These are phyloP conservation scores for Gobio gobio DNA, from an alignment of 2,113 vertebrate genomes.

Conservation along the genomic window DNA sequence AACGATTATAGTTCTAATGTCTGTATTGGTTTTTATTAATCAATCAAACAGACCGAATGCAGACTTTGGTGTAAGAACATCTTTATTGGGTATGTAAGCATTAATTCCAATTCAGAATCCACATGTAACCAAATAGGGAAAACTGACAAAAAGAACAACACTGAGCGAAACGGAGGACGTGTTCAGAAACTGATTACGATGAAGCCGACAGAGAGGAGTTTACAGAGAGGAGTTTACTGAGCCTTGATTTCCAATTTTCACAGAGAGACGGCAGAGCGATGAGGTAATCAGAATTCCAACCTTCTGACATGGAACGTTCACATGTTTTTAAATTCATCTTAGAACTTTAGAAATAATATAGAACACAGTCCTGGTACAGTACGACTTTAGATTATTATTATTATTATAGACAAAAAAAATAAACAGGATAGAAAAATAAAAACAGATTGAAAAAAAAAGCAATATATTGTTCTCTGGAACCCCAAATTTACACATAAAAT, in stretches of 20 bases:
- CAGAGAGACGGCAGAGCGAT: slow-evolving; percentile 65
- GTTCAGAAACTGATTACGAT: slow-evolving; percentile 46
- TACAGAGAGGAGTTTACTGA: slow-evolving; percentile 2
- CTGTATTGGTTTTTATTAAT: background rate
- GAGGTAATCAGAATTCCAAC: slow-evolving; percentile 77
- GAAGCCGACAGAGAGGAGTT: slow-evolving; percentile 53
- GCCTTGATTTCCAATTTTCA: slow-evolving; percentile 33
- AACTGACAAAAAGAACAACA: slow-evolving; percentile 63
- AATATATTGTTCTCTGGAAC: slow-evolving; percentile 79
- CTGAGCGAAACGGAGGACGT: slow-evolving; percentile 33
- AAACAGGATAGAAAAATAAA: slow-evolving; percentile 65
- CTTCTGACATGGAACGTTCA: slow-evolving; percentile 73
- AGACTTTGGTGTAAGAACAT: slow-evolving; percentile 42
- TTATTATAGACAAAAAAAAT: slow-evolving; percentile 68
- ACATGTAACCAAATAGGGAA: slow-evolving; percentile 78
- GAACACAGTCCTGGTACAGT: slow-evolving; percentile 76
- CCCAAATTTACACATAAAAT: slow-evolving; percentile 80
- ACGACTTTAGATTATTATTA: slow-evolving; percentile 73
- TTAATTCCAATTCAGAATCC: slow-evolving; percentile 62
- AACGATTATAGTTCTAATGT: too few relatives aligned
- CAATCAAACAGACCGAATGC: background rate
- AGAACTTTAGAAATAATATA: slow-evolving; percentile 71
- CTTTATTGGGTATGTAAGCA: slow-evolving; percentile 58
- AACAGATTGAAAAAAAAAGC: slow-evolving; percentile 70
- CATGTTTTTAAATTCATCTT: slow-evolving; percentile 72